Base-by-base conservation (phyloP, 2,888 invertebrate species). In the Trichogramma evanescens region DNA sequence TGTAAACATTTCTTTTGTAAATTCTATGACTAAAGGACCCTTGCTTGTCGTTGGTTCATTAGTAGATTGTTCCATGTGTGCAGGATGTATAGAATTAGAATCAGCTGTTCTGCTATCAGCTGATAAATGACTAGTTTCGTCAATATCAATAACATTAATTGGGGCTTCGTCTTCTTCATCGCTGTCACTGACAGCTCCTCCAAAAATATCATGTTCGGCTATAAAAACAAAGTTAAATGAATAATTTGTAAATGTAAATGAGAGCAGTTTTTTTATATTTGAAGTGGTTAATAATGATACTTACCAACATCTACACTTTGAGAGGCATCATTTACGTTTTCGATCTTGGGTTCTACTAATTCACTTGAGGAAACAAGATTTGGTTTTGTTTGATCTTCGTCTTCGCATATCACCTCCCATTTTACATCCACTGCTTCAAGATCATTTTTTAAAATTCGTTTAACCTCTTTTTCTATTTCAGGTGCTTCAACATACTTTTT, bases 401-500 rank as follows among this genome's bases (percentile, higher is more conserved):
- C 93, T 77, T 94, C 94, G 70, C 89, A 89, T 26, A 94, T 87
- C 0, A 95, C 87, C 74, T 95, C 94, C 87, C 90, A 95, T 63
- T 88, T 88, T 0, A 94, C 89, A 72, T 86, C 86, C 0, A 89
- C 89, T 1, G 97, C 96, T 75, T 97, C 96, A 73, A 94, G 93
- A 74, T 97, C 97, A 44, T 89, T 89, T 65, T 95, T 82, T 6
- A 99, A 81, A 58, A 99, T 80, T 46, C 95, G 83, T 75, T 96
- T 95, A 0, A 99, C 94, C 81, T 99, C 98, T 76, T 96, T 96
- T 74, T 99, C 98, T 66, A 97, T 95, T 81, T 98, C 97, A 0
- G 97, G 96, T 39, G 95, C 93, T 79, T 97, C 97, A 1, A 93
- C 93, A 79, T 91, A 93, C 79, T 98, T 99, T 78, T 99, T 99